Base-by-base conservation (phyloP, 2,113 vertebrate genomes). In the Leptobrachium ailaonicum region DNA sequence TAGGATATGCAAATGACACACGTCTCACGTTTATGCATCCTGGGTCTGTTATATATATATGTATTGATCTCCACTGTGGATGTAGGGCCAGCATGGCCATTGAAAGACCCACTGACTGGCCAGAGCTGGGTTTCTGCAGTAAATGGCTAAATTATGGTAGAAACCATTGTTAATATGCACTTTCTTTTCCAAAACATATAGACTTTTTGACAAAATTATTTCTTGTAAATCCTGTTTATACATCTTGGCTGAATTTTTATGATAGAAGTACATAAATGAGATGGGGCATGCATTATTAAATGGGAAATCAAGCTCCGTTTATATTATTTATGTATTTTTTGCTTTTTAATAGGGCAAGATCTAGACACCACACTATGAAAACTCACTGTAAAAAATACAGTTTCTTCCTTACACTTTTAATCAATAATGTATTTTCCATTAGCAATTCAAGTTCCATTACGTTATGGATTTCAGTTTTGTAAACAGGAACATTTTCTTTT, bases 381-480 rank as follows among this genome's bases (percentile, higher is more conserved):
- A 10, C 4, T 8, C 50, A 13, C 54, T 5, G 12, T 2, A 5
- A 12, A 69, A 74, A 75, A 41, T 64, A 67, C 13, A 11, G 53
- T 69, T 80, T n/a, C 70, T 50, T 56, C 41, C 73, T 72, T 58
- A 47, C 10, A 7, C 42, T 45, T 43, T 50, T 62, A 81, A 75
- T 75, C 64, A 69, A 81, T 81, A 81, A 69, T 75, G 32, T 60
- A 62, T 81, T 75, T 68, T 69, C 53, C 66, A 81, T 81, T 68
- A 68, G 63, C 43, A 6, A 53, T 74, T 79, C 40, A 32, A 71
- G 53, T 66, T 73, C 71, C 54, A 58, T 79, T 73, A 54, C 9
- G 44, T 79, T 79, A 79, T 79, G 70, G 70, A 72, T 79, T 79
- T 72, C 72, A 69, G 45, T 69, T 80, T 41, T 45, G 32, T 69